Percentiles rank a stretch among this genome's conserved stretches.
Conservation (phyloP, 2,113 vertebrate genomes). For the Heteronetta atricapilla region DNA sequence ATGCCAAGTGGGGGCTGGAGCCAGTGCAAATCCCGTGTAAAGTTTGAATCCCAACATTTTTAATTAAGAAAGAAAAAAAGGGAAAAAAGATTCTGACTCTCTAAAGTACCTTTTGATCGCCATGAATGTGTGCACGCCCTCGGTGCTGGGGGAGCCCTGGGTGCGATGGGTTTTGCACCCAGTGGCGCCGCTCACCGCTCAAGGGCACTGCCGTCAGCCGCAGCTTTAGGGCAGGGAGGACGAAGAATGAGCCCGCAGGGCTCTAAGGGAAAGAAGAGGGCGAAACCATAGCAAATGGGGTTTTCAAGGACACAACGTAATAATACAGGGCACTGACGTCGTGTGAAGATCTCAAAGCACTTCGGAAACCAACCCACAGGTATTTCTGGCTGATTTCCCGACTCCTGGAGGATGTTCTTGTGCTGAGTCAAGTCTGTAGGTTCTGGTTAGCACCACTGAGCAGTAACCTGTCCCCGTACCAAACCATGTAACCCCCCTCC, state of each 20-base stretch:
- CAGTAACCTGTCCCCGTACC: too few species aligned
- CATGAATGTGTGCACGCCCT: not conserved
- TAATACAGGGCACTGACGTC: not conserved
- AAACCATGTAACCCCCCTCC: not conserved
- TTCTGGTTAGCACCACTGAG: not conserved
- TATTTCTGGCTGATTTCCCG: accelerated
- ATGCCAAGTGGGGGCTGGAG: slow-evolving; percentile 32
- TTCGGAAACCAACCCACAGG: not conserved
- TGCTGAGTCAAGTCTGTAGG: not conserved
- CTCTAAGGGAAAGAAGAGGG: not conserved
- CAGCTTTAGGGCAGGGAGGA: not conserved
- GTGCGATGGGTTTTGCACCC: too few species aligned
- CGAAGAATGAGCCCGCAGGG: not conserved
- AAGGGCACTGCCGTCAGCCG: not conserved
- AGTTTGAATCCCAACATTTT: slow-evolving; percentile 54
- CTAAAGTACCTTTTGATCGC: slow-evolving; percentile 18
- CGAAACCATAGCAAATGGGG: not conserved
- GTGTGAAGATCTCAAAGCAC: not conserved
- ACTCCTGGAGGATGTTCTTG: not conserved
- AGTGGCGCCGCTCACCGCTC: not conserved
- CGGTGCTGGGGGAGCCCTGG: not conserved
- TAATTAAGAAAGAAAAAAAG: slow-evolving; percentile 30
- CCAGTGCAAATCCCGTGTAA: slow-evolving; percentile 46
- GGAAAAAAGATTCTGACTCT: not conserved
- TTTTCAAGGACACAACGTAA: not conserved